Evolutionary conservation across 2,888 invertebrate genomes (phyloP).

Genomic region (Polylopha cassiicola): DNA sequence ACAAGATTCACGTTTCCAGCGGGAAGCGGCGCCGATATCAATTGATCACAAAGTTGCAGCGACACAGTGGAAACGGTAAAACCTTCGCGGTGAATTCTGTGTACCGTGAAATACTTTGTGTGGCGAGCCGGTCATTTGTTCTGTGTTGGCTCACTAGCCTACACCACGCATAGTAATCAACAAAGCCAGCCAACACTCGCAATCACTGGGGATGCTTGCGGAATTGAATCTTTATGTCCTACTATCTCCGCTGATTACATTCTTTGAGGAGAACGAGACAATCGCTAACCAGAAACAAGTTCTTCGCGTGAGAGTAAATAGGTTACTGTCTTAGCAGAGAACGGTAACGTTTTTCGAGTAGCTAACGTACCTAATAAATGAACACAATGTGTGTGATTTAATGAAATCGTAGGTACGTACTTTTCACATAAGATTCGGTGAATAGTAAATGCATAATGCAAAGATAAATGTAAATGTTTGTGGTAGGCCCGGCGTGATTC

Average conservation of each 20-base stretch:
- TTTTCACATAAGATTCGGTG: conserved; percentile 22
- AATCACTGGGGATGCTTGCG: conserved; percentile 10
- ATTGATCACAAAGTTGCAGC: conserved; percentile 41
- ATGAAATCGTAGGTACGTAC: conserved; percentile 15
- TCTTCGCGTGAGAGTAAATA: too few relatives aligned
- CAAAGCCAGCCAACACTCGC: conserved; percentile 9
- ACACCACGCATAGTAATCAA: conserved; percentile 15
- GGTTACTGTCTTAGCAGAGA: too few relatives aligned
- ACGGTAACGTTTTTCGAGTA: too few relatives aligned
- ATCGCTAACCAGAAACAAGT: not conserved
- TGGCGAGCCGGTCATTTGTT: conserved; percentile 14
- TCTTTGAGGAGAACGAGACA: not conserved
- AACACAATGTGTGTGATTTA: too few relatives aligned
- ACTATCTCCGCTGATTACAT: conserved; percentile 1
- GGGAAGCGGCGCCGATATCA: conserved; percentile 26
- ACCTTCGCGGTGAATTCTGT: conserved; percentile 21
- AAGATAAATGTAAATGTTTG: conserved; percentile 48
- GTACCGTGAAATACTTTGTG: conserved; percentile 26
- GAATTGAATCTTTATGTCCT: conserved; percentile 19
- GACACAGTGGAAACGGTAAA: conserved; percentile 28
- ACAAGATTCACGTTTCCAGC: conserved; percentile 25
- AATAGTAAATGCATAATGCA: conserved; percentile 22
- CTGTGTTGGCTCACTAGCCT: conserved; percentile 18
- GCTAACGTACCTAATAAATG: conserved; percentile 21
- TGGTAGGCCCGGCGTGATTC: conserved; percentile 42